Conservation (phyloP, 2,797 vertebrate genomes). For the Eurystomus glaucurus region DNA sequence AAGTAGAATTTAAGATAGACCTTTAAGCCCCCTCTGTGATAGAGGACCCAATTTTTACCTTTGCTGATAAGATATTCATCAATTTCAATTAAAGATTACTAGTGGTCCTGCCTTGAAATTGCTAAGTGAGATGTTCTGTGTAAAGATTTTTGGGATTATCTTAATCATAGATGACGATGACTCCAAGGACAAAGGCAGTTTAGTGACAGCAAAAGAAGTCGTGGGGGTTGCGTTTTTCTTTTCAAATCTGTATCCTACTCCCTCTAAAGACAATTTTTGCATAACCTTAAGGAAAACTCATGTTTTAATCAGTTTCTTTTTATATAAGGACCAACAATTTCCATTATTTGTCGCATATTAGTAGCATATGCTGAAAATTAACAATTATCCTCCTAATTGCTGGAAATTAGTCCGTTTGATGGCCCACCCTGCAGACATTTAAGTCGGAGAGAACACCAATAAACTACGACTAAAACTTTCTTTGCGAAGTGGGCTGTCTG, state of each 20-base stretch:
- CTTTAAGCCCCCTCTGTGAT: neutral
- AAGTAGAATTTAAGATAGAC: neutral
- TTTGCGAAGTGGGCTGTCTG: neutral
- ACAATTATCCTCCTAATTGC: neutral
- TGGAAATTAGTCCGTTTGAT: neutral
- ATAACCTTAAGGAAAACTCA: neutral
- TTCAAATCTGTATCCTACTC: neutral
- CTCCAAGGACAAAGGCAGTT: neutral
- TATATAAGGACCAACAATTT: neutral
- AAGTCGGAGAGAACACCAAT: neutral
- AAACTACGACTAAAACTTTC: neutral
- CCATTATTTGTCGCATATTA: neutral
- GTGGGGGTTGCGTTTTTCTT: neutral
- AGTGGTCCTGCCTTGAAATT: neutral
- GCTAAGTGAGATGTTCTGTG: neutral
- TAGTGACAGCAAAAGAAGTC: neutral
- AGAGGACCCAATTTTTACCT: neutral
- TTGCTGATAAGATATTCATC: neutral
- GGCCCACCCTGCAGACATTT: neutral
- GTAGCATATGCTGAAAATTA: neutral
- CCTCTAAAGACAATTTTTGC: neutral
- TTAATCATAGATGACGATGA: accelerated
- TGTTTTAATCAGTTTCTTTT: neutral
- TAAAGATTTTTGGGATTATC: neutral
- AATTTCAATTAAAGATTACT: neutral